Percentiles rank a stretch among this genome's conserved stretches.
phyloP scores from a whole-genome alignment of 2,113 vertebrate genomes.

The Perca fluviatilis region DNA sequence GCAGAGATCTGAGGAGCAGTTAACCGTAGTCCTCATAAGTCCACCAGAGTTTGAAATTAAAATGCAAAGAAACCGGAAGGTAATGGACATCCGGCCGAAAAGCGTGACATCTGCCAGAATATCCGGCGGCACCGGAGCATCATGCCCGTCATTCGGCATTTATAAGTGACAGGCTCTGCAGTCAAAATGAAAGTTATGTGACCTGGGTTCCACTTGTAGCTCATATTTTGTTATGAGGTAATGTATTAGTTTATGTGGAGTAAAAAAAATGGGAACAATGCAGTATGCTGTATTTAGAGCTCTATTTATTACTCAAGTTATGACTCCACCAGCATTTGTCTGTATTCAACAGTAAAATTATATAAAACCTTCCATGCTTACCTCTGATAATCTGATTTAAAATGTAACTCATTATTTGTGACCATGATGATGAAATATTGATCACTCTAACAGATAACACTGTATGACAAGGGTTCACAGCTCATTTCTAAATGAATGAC shows the following conservation, averaged over 20 bases:
- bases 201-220: not conserved
- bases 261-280: not conserved
- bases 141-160: not conserved
- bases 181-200: slow-evolving; percentile 23
- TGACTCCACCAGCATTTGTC: not conserved
- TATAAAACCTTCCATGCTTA: not conserved
- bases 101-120: no score
- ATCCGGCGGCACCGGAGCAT: not conserved
- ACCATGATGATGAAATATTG: not conserved
- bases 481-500: slow-evolving; percentile 5
- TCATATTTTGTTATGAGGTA: not conserved
- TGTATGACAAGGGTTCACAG: not conserved
- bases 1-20: no score
- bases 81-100: no score
- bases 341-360: not conserved
- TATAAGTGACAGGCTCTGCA: not conserved
- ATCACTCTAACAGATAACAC: not conserved
- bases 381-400: not conserved
- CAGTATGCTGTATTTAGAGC: not conserved
- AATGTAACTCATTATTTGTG: not conserved
- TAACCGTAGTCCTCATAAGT: no score
- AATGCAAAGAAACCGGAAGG: no score
- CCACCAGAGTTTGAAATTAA: no score
- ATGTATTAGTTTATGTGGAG: not conserved
- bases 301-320: not conserved